A percentile compares a stretch with the other conserved stretches of the same genome.
Evolutionary conservation across 1,140 invertebrate species (phyloP).

Genomic region (Pectinophora gossypiella): DNA sequence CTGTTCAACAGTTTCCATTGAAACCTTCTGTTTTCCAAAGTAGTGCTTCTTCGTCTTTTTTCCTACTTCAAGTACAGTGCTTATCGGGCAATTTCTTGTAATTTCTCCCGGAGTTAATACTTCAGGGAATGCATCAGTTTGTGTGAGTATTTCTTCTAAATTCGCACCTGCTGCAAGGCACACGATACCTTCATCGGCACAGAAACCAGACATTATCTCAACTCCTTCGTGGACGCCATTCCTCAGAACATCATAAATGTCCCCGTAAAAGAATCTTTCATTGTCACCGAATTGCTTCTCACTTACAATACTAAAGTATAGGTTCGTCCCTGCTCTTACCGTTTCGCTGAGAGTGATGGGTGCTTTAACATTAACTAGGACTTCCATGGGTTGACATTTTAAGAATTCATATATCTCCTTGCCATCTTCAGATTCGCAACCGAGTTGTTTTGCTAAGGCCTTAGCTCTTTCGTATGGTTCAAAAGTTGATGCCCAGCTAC

Average conservation of each 20-base stretch:
- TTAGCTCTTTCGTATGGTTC: conserved; percentile 26
- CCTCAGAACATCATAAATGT: conserved; percentile 15
- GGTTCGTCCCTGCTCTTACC: neutral
- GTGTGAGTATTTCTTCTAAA: conserved; percentile 4
- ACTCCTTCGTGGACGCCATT: conserved; percentile 29
- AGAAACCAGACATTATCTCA: conserved; percentile 30
- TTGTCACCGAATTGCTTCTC: conserved; percentile 30
- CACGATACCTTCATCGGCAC: conserved; percentile 25
- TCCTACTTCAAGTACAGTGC: conserved; percentile 20
- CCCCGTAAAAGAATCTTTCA: conserved; percentile 32
- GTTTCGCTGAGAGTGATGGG: conserved; percentile 19
- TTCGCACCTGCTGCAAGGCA: neutral
- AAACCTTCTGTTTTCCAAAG: conserved; percentile 12
- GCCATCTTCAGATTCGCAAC: conserved; percentile 23
- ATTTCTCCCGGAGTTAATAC: conserved; percentile 13
- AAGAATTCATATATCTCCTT: conserved; percentile 29
- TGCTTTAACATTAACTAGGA: conserved; percentile 10
- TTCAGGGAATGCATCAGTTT: conserved; percentile 22
- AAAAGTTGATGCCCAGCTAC: conserved; percentile 11
- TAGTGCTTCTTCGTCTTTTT: conserved; percentile 23
- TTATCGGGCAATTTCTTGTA: conserved; percentile 6
- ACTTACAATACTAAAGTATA: conserved; percentile 18
- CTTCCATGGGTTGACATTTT: conserved; percentile 21
- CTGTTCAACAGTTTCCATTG: conserved; percentile 13
- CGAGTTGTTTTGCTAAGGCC: conserved; percentile 26